Base-by-base conservation (phyloP, 2,797 vertebrate species). In the Intellagama lesueurii region DNA sequence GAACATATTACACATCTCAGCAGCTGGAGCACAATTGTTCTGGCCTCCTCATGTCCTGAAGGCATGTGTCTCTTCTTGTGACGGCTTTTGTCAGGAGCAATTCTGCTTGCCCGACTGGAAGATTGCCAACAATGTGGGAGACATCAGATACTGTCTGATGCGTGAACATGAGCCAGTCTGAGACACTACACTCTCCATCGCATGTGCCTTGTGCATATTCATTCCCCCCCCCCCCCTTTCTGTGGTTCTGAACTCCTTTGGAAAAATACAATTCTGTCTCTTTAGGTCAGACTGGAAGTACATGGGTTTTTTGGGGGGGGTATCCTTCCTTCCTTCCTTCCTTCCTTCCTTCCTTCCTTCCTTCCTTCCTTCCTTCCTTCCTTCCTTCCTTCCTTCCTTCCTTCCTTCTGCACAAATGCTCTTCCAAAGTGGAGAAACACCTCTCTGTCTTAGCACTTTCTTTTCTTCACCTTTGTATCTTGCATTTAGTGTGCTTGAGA, bases 161-260 rank as follows among this genome's bases (percentile, higher is more conserved):
- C 88, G 77, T 91, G 73, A 81, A 91, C 88, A 89, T 91, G 91
- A 91, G 91, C 90, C 83, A 86, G 73, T 91, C 83, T 52, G 87
- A 93, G 82, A 78, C 93, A 32, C 94, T 90, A 91, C 91, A 82
- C 88, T 90, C 93, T 92, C 93, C 90, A 77, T 90, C 66, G 6
- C 88, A 79, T 85, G 75, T 81, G 80, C 66, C 69, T 92, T 83
- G 66, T 76, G 19, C 68, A 91, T 52, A 86, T 94, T 88, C 89
- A 1, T 0, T 6, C n/a, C 72, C 72, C 22, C n/a, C 72, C 72
- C 11, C 81, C 88, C 82, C 91, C 88, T 40, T 47, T 76, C 90
- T 91, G 86, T 90, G 87, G 77, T 28, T 78, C 68, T 47, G 32
- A 24, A 47, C n/a, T 56, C 28, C 89, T 92, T 87, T 90, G 87